Evolutionary conservation across 2,888 invertebrate genomes (phyloP).

Genomic region (Pteria penguin): DNA sequence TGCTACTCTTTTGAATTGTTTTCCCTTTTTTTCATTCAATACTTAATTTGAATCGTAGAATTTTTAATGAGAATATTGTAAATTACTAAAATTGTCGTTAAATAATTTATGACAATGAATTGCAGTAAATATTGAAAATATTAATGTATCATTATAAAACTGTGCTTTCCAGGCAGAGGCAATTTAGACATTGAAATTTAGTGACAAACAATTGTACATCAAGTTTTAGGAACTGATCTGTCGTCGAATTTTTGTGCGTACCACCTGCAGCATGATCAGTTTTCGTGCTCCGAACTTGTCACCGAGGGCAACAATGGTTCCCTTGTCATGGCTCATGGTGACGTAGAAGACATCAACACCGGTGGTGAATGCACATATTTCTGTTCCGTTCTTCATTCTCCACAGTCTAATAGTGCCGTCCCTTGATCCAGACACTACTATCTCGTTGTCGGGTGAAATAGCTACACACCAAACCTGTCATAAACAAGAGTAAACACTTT

Average conservation of each 20-base stretch:
- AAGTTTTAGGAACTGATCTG: conserved; percentile 68
- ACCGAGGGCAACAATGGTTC: conserved; percentile 79
- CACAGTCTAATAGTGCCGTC: conserved; percentile 80
- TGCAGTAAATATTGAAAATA: too few relatives aligned
- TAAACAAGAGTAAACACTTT: not conserved
- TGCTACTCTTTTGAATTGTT: too few relatives aligned
- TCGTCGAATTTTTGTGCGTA: conserved; percentile 71
- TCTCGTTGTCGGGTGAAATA: conserved; percentile 78
- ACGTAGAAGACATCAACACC: conserved; percentile 79
- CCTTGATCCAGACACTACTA: conserved; percentile 78
- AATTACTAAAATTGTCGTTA: too few relatives aligned
- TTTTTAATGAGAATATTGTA: too few relatives aligned
- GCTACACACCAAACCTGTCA: conserved; percentile 78
- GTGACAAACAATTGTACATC: too few relatives aligned
- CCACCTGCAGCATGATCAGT: conserved; percentile 79
- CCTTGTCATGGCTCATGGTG: conserved; percentile 78
- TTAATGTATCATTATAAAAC: too few relatives aligned
- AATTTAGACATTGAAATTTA: too few relatives aligned
- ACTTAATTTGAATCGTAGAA: too few relatives aligned
- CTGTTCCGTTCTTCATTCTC: conserved; percentile 75
- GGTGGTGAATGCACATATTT: conserved; percentile 77
- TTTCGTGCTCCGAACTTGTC: conserved; percentile 79
- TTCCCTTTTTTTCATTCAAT: too few relatives aligned
- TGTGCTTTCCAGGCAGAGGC: too few relatives aligned
- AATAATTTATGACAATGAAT: too few relatives aligned